Conservation (phyloP, 2,888 invertebrate genomes). For the Drosophila acutilabella region DNA sequence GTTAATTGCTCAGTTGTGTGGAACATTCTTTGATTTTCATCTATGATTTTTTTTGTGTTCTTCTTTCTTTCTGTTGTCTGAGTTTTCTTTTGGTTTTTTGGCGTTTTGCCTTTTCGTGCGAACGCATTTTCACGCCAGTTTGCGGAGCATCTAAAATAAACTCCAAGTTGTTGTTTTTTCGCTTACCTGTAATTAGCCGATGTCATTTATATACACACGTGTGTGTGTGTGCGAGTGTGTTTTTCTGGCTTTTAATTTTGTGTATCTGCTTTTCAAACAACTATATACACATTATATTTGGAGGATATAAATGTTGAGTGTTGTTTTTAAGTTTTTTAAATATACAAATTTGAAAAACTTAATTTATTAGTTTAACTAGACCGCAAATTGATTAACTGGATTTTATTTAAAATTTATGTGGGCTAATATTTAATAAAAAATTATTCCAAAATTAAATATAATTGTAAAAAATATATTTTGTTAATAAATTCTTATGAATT, state of each 20-base stretch:
- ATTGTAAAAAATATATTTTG: not conserved
- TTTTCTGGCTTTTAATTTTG: conserved; percentile 35
- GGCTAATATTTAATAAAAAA: no score
- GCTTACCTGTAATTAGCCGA: conserved; percentile 82
- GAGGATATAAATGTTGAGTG: conserved; percentile 27
- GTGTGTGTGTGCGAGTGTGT: conserved; percentile 33
- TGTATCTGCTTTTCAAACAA: conserved; percentile 43
- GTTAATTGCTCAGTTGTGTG: conserved; percentile 83
- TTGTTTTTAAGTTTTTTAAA: not conserved
- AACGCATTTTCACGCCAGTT: conserved; percentile 74
- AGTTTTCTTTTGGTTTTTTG: conserved; percentile 23
- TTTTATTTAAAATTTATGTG: no score
- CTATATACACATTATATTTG: conserved; percentile 44
- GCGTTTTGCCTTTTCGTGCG: conserved; percentile 48
- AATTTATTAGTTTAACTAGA: not conserved
- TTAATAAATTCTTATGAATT: not conserved
- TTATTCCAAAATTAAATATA: not conserved
- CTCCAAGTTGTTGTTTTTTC: conserved; percentile 58
- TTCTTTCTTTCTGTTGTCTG: no score
- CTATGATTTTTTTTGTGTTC: conserved; percentile 1
- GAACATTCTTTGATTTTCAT: conserved; percentile 71
- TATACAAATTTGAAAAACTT: not conserved
- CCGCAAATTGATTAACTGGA: no score
- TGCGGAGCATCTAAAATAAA: conserved; percentile 69
- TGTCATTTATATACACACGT: conserved; percentile 53